Base-by-base conservation (phyloP, 1,140 invertebrate species). In the Micrasema minimum region DNA sequence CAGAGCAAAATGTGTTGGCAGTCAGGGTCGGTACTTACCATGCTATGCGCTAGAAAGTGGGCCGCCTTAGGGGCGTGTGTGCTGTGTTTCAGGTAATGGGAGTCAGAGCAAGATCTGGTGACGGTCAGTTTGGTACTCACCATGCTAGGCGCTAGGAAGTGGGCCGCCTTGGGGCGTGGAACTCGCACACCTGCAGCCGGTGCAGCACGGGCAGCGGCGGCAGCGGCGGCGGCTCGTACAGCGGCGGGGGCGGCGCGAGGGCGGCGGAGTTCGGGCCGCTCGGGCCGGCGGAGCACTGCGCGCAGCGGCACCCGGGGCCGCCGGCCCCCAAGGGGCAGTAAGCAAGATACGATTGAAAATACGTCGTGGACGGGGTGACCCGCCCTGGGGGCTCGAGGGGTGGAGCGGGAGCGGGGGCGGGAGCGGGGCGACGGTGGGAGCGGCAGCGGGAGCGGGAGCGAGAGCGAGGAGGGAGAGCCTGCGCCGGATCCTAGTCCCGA, bases 151-250 rank as follows among this genome's bases (percentile, higher is more conserved):
- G 74, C 74, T 61, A 75, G 70, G 70, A 72, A 83, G 83, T 82
- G 81, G 79, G 82, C 82, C 81, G 79, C 77, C 83, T 80, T 78
- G 83, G 82, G 80, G 81, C 82, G 83, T 83, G 80, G 79, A 80
- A 66, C 14, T 69, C 70, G 62, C 71, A 72, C 50, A 66, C 53
- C 65, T 26, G 74, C 65, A 23, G 64, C 16, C 55, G 64, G 50
- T 59, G 71, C 64, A 68, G 74, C 59, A 53, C 18, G 9, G 50
- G 38, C 43, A 78, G 81, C 67, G 80, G 81, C 66, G 79, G 72
- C 80, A 80, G 75, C 43, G 82, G 76, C 71, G 80, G 81, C 61
- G 72, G 66, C 59, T 43, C 69, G 64, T 41, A 59, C 23, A 69
- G 50, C 81, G 80, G 77, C 79, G 73, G 77, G 55, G 43, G 41